Evolutionary conservation across 2,113 vertebrate species (phyloP).

Genomic region (Camelus bactrianus): DNA sequence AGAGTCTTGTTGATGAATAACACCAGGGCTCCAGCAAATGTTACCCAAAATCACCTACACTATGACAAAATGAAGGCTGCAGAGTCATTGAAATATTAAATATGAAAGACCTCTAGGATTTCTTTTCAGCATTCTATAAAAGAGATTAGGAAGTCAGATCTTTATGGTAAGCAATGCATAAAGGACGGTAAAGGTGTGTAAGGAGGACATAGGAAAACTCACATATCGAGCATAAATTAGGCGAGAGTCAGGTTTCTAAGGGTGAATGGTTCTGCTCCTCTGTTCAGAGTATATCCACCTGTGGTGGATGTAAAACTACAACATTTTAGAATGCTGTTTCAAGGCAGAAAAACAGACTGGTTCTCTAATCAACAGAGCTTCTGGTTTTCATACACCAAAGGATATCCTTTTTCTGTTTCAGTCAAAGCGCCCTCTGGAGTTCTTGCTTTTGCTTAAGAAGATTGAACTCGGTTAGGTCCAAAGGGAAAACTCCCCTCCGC

Average conservation of each 20-base stretch:
- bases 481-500: background rate
- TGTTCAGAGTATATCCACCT: conserved; percentile 72
- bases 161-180: conserved; percentile 85
- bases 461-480: conserved; percentile 24
- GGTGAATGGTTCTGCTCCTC: conserved; percentile 81
- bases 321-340: conserved; percentile 73
- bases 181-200: conserved; percentile 83
- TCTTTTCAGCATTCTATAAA: conserved; percentile 74
- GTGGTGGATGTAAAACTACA: conserved; percentile 79
- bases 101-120: conserved; percentile 76
- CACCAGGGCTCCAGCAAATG: background rate
- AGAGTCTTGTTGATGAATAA: conserved; percentile 77
- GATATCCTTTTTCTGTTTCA: conserved; percentile 65
- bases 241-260: conserved; percentile 80
- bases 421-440: conserved; percentile 30
- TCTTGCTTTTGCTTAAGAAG: conserved; percentile 57
- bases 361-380: conserved; percentile 68
- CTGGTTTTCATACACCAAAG: conserved; percentile 47
- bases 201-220: conserved; percentile 78
- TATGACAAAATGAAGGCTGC: conserved; percentile 77
- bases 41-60: conserved; percentile 74
- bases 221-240: conserved; percentile 78
- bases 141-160: conserved; percentile 78
- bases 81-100: conserved; percentile 77
- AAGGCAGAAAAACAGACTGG: conserved; percentile 72